Conservation (phyloP, 1,140 invertebrate species). For the Drosophila azteca region DNA sequence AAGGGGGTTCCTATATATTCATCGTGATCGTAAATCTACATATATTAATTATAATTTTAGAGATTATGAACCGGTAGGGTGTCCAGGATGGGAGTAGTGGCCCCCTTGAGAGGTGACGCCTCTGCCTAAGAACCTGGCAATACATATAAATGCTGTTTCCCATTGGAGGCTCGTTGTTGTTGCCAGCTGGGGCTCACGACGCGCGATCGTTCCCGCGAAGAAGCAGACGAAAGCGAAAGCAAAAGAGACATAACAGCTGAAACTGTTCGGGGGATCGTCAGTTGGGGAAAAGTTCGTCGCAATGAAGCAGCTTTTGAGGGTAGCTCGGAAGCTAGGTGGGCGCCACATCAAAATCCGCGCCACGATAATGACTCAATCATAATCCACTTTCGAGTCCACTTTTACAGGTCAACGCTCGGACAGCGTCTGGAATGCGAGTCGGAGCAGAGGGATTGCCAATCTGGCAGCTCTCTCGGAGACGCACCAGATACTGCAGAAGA, state of each 20-base stretch:
- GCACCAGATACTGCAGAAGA: constrained; percentile 95
- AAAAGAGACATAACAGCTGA: constrained; percentile 23
- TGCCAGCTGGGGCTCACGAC: constrained; percentile 2
- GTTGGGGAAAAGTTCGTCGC: constrained; percentile 16
- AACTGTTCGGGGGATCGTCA: background rate
- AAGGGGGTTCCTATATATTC: background rate
- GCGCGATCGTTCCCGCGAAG: constrained; percentile 10
- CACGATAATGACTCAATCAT: background rate
- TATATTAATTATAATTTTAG: no score
- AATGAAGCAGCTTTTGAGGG: constrained; percentile 57
- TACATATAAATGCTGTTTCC: constrained; percentile 41
- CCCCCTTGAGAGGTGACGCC: background rate
- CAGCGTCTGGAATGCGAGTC: background rate
- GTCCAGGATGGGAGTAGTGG: no score
- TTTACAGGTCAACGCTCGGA: constrained; percentile 54
- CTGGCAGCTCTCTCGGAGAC: constrained; percentile 92
- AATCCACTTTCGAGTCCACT: background rate
- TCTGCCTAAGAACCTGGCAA: background rate
- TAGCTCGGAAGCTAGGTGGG: constrained; percentile 42
- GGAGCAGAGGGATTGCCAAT: constrained; percentile 85
- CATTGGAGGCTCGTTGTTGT: constrained; percentile 9
- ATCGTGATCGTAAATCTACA: background rate
- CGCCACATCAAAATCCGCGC: no score
- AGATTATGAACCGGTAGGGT: no score
- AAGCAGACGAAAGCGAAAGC: constrained; percentile 22